Evolutionary conservation across 1,140 invertebrate species (phyloP).

Genomic region (Drosophila asahinai): DNA sequence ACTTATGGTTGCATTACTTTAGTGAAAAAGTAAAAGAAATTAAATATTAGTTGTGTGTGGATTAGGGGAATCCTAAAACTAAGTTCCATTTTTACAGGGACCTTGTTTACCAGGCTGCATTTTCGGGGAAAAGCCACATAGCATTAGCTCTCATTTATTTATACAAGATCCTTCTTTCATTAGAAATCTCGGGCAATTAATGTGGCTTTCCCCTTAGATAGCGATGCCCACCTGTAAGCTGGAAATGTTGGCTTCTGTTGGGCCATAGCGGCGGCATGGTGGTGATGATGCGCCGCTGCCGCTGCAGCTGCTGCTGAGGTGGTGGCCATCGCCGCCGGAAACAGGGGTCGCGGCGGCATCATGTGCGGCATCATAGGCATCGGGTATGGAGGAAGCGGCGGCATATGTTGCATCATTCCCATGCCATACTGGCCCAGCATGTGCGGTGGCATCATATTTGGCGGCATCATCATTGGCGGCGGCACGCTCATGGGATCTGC

Average conservation of each 20-base stretch:
- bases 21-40: constrained; percentile 71
- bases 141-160: neutral
- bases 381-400: constrained; percentile 86
- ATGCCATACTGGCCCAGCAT: constrained; percentile 87
- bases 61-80: neutral
- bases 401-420: constrained; percentile 87
- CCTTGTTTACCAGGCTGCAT: neutral
- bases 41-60: neutral
- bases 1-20: constrained; percentile 89
- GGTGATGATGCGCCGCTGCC: constrained; percentile 70
- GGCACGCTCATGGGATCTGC: constrained; percentile 84
- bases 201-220: neutral
- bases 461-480: constrained; percentile 86
- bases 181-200: too few relatives aligned
- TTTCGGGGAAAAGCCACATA: neutral
- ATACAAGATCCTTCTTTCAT: neutral
- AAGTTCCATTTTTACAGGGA: neutral
- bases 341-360: constrained; percentile 92
- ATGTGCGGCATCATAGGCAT: constrained; percentile 87
- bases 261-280: constrained; percentile 86
- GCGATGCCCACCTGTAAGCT: constrained; percentile 89
- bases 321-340: constrained; percentile 90
- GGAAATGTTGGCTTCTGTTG: constrained; percentile 92
- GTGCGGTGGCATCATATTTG: constrained; percentile 87
- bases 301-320: constrained; percentile 86